Percentiles rank a stretch among this genome's conserved stretches.
Conservation (phyloP, 2,888 invertebrate genomes). For the Eugnorisma glareosa region DNA sequence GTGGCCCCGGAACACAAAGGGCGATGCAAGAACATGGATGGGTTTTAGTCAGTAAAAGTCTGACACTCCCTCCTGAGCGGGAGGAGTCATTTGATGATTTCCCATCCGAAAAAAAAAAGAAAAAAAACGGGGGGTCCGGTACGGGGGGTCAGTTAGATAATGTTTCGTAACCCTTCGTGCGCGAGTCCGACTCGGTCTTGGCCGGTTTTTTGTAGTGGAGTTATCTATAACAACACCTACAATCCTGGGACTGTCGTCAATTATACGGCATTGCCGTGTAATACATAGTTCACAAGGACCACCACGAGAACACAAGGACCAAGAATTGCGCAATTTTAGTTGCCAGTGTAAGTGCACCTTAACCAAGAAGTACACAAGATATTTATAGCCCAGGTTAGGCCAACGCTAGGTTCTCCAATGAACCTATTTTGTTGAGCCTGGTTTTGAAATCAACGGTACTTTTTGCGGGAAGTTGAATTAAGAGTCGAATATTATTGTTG, state of each 20-base stretch:
- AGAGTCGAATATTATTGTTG: conserved; percentile 20
- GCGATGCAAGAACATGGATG: too few species aligned
- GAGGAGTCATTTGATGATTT: too few species aligned
- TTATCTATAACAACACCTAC: background rate
- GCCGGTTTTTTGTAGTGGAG: too few species aligned
- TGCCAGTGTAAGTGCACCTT: conserved; percentile 14
- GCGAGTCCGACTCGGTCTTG: too few species aligned
- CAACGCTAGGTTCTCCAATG: conserved; percentile 26
- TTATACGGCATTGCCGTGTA: background rate
- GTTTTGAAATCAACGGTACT: conserved; percentile 51
- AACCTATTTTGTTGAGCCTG: conserved; percentile 38
- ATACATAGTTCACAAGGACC: background rate
- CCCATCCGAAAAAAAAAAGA: too few species aligned
- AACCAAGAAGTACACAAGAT: conserved; percentile 30
- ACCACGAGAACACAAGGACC: background rate
- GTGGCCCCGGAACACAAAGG: too few species aligned
- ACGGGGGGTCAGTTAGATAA: too few species aligned
- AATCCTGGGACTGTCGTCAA: background rate
- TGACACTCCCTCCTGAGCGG: too few species aligned
- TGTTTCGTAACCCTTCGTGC: too few species aligned
- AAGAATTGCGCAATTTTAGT: conserved; percentile 8
- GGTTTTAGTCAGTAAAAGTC: too few species aligned
- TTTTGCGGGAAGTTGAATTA: conserved; percentile 20
- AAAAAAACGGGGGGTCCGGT: too few species aligned
- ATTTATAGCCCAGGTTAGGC: conserved; percentile 48